Evolutionary conservation across 2,113 vertebrate genomes (phyloP).

Genomic region (cat (Felis catus)): DNA sequence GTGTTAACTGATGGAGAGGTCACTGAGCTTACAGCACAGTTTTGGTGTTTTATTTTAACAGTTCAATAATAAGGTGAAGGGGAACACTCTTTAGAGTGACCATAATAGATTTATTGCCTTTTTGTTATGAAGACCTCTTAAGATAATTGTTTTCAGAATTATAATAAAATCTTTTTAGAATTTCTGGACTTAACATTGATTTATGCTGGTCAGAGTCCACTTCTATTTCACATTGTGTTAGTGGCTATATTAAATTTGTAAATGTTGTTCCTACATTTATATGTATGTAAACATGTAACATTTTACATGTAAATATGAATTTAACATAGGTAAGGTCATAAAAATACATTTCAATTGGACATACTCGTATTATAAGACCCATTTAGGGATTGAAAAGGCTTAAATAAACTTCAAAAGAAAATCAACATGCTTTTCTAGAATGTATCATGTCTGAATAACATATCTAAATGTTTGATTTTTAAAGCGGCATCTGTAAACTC

Average conservation of each 20-base stretch:
- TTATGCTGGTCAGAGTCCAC: constrained; percentile 79
- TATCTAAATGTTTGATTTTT: constrained; percentile 68
- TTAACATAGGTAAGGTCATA: constrained; percentile 72
- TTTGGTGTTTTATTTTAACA: constrained; percentile 83
- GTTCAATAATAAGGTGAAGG: constrained; percentile 84
- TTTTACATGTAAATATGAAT: constrained; percentile 74
- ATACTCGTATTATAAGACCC: constrained; percentile 45
- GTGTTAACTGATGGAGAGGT: constrained; percentile 85
- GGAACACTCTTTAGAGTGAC: constrained; percentile 77
- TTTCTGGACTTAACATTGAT: constrained; percentile 75
- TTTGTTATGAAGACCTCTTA: constrained; percentile 85
- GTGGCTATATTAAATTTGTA: constrained; percentile 74
- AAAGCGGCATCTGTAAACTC: constrained; percentile 60
- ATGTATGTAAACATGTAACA: constrained; percentile 70
- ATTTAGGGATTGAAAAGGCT: constrained; percentile 44
- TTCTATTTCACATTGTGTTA: constrained; percentile 84
- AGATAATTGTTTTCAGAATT: constrained; percentile 87
- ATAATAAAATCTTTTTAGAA: constrained; percentile 81
- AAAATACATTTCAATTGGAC: constrained; percentile 68
- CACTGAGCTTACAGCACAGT: constrained; percentile 72
- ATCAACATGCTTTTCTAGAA: constrained; percentile 64
- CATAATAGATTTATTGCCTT: constrained; percentile 81
- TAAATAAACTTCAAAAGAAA: constrained; percentile 69
- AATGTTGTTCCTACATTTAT: constrained; percentile 79
- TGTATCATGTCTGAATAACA: constrained; percentile 58